phyloP scores from a whole-genome alignment of 2,797 vertebrate species.

The Pelobates cultripes region DNA sequence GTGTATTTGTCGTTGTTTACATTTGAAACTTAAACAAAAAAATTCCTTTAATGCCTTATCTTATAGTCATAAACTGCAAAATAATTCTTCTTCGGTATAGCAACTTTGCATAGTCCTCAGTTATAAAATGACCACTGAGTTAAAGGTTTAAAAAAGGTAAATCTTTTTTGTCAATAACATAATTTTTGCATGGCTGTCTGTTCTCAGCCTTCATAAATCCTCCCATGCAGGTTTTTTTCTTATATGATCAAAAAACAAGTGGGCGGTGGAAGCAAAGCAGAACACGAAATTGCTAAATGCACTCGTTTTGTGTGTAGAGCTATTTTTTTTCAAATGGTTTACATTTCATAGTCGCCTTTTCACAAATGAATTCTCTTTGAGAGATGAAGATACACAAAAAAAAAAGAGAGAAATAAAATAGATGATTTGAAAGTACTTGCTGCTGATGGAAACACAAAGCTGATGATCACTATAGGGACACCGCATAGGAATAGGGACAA shows the following conservation, averaged over 20 bases:
- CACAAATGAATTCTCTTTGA: constrained; percentile 17
- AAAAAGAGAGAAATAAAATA: background rate
- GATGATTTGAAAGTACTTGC: no score
- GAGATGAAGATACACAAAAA: constrained; percentile 19
- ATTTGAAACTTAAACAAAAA: no score
- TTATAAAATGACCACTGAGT: background rate
- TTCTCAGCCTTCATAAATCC: constrained; percentile 64
- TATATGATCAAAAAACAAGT: constrained; percentile 71
- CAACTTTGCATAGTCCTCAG: background rate
- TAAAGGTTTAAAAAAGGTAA: constrained; percentile 4
- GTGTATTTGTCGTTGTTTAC: no score
- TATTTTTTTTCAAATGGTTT: constrained; percentile 65
- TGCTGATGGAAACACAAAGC: background rate
- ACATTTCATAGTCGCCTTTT: constrained; percentile 57
- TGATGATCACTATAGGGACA: background rate
- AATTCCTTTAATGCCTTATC: no score
- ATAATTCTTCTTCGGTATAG: background rate
- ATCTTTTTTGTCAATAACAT: constrained; percentile 32
- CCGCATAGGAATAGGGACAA: background rate
- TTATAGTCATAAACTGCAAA: background rate
- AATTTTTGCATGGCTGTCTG: constrained; percentile 69
- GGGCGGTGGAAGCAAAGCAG: constrained; percentile 70
- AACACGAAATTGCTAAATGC: constrained; percentile 72
- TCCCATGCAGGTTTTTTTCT: constrained; percentile 67
- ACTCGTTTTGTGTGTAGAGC: constrained; percentile 72